Evolutionary conservation across 2,113 vertebrate genomes (phyloP).

Genomic region (Ellobius talpinus): DNA sequence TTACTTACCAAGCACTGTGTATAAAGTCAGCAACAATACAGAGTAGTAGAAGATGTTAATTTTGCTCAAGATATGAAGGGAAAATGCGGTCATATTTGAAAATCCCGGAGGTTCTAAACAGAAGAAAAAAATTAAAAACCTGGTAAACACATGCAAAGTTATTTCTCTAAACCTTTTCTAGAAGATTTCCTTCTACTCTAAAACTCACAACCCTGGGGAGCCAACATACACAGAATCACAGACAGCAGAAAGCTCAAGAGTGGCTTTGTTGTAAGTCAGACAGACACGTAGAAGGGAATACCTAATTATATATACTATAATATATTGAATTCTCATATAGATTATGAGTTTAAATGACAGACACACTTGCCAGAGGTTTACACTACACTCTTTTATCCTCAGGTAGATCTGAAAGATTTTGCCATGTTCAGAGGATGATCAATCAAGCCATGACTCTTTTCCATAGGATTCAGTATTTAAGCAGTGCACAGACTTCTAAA

Average conservation of each 20-base stretch:
- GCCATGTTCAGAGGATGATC: conserved; percentile 8
- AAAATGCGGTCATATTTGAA: conserved; percentile 86
- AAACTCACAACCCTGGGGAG: conserved; percentile 38
- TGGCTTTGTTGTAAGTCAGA: not conserved
- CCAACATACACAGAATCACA: conserved; percentile 29
- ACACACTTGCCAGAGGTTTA: not conserved
- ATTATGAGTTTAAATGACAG: not conserved
- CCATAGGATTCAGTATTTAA: not conserved
- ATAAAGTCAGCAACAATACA: conserved; percentile 93
- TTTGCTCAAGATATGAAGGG: conserved; percentile 94
- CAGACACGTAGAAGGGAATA: not conserved
- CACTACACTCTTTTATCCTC: conserved; percentile 3
- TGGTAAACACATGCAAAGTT: conserved; percentile 63
- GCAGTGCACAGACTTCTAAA: conserved; percentile 12
- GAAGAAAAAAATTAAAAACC: conserved; percentile 64
- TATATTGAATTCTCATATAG: not conserved
- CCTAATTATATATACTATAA: not conserved
- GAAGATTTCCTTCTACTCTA: conserved; percentile 19
- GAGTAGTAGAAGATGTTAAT: conserved; percentile 92
- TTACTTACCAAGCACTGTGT: conserved; percentile 94
- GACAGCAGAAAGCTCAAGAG: not conserved
- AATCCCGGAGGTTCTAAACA: conserved; percentile 87
- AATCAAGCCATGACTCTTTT: not conserved
- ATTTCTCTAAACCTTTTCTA: conserved; percentile 62
- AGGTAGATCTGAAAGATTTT: not conserved